These are phyloP conservation scores for Microvelia longipes DNA, from an alignment of 1,140 invertebrate genomes.

Conservation along the genomic window DNA sequence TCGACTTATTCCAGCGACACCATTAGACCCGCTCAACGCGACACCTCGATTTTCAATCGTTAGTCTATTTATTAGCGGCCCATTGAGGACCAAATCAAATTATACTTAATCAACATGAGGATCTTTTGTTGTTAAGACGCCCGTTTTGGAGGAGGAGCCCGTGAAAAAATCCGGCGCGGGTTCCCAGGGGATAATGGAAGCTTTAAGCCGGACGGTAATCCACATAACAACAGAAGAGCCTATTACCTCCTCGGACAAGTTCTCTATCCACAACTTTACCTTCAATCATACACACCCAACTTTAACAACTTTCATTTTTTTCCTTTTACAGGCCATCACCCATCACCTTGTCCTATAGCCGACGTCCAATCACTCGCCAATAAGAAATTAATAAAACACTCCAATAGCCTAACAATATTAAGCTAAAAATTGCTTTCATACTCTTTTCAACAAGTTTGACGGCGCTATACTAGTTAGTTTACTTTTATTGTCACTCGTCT, in stretches of 20 bases:
- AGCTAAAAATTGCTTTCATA: neutral
- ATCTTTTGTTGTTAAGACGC: neutral
- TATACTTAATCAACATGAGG: slow-evolving; percentile 1
- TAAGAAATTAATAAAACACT: neutral
- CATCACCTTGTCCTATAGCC: neutral
- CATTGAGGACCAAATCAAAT: slow-evolving; percentile 3
- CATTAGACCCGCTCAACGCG: neutral
- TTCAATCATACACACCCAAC: neutral
- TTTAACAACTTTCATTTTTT: neutral
- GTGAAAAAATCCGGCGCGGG: neutral
- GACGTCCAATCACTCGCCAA: neutral
- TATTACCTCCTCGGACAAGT: neutral
- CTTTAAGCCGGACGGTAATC: neutral
- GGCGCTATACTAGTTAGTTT: too few species aligned
- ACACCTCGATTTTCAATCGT: slow-evolving; percentile 5
- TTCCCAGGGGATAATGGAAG: neutral
- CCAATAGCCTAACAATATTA: neutral
- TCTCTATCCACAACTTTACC: neutral
- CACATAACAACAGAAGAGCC: neutral
- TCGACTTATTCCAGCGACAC: neutral
- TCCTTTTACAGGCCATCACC: neutral
- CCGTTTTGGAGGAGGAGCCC: neutral
- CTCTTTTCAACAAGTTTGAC: too few species aligned
- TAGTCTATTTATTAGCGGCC: slow-evolving; percentile 4
- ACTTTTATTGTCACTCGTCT: too few species aligned